phyloP scores from a whole-genome alignment of 92 coral and sea anemone genomes.

The Virgularia gustaviana region DNA sequence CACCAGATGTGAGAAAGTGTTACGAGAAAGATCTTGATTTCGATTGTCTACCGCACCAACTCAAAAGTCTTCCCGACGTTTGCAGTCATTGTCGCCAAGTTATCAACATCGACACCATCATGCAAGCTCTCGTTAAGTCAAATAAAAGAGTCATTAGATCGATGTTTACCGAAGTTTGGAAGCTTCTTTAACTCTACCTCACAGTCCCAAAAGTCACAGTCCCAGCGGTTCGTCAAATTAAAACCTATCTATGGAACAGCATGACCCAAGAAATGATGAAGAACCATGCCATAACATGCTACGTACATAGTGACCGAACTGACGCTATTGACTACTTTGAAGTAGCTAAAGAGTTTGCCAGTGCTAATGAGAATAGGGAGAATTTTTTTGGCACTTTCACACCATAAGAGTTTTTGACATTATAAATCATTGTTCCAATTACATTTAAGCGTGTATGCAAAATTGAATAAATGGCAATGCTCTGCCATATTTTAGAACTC shows the following conservation, averaged over 20 bases:
- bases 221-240: not conserved
- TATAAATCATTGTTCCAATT: too few relatives aligned
- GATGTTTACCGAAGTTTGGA: not conserved
- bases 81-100: conserved; percentile 15
- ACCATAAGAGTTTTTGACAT: too few relatives aligned
- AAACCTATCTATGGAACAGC: not conserved
- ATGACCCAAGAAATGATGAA: not conserved
- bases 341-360: not conserved
- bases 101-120: not conserved
- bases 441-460: too few relatives aligned
- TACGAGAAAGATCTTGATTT: conserved; percentile 43
- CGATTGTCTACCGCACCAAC: conserved; percentile 43
- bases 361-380: not conserved
- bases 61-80: conserved; percentile 42
- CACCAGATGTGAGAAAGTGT: conserved; percentile 30
- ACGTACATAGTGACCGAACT: not conserved
- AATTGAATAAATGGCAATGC: too few relatives aligned
- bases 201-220: too few relatives aligned
- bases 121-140: not conserved
- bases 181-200: not conserved
- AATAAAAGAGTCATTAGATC: not conserved
- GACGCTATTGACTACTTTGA: not conserved
- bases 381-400: not conserved
- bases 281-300: not conserved
- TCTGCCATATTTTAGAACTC: too few relatives aligned